Base-by-base conservation (phyloP, 2,113 vertebrate genomes). In the Nesoenas mayeri region DNA sequence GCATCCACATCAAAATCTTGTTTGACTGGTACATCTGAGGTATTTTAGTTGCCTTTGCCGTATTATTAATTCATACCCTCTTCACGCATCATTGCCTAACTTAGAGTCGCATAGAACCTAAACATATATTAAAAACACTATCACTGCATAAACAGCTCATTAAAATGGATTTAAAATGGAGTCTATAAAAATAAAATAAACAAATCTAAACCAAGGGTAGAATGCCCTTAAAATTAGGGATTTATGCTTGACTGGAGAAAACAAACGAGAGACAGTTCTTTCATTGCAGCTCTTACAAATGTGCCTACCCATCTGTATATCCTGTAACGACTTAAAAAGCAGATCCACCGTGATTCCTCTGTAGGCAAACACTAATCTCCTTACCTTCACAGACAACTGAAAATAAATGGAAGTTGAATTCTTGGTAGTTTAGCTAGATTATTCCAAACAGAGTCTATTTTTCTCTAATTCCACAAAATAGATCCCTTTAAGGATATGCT, bases 61-160 rank as follows among this genome's bases (percentile, higher is more conserved):
- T 92, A 71, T 79, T 92, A 84, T 93, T 90, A 95, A 96, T 92
- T 93, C 79, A 84, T 60, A 60, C 60, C 72, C 69, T 92, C 83
- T 91, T 81, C 65, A 84, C 10, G 28, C 72, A 78, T 91, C 92
- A 74, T 48, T 86, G 90, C 72, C 69, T 2, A 4, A 70, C 73
- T 86, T 60, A 54, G 75, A 94, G 64, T 64, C 9, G 2, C 79
- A 78, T 8, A 79, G 79, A 95, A 91, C 71, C 93, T 83, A 95
- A 96, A 96, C 74, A 69, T 94, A 91, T 79, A 92, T 87, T 94
- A 90, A 96, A 95, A 93, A n/a, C 83, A 88, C 79, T 83, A 91
- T 77, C 72, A 79, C 64, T 86, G 75, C 57, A 91, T 90, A 94
- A 96, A 88, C 69, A 94, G 85, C 75, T 94, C 88, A 89, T 95